A percentile compares a stretch with the other conserved stretches of the same genome.
Evolutionary conservation across 1,140 invertebrate genomes (phyloP).

Genomic region (Drosophila nebulosa): DNA sequence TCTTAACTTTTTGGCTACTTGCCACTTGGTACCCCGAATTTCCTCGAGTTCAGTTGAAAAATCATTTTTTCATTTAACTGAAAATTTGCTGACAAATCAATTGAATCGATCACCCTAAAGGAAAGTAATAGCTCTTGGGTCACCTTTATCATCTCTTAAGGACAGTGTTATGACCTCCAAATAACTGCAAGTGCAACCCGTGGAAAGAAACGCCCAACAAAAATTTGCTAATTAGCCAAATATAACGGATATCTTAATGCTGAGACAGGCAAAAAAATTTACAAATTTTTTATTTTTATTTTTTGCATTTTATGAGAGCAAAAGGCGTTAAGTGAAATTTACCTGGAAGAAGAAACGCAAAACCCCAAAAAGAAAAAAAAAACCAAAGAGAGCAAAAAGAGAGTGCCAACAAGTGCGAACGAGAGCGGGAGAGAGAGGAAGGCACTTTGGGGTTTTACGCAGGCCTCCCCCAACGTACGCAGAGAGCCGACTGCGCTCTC

Average conservation of each 20-base stretch:
- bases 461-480: constrained; percentile 23
- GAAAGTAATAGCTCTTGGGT: too few relatives aligned
- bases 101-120: too few relatives aligned
- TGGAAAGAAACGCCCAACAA: constrained; percentile 34
- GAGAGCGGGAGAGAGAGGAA: constrained; percentile 6
- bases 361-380: not conserved
- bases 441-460: constrained; percentile 43
- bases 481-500: not conserved
- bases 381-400: not conserved
- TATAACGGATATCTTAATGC: constrained; percentile 59
- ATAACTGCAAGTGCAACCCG: constrained; percentile 29
- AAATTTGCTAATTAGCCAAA: constrained; percentile 47
- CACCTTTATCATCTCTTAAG: too few relatives aligned
- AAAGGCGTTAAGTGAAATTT: constrained; percentile 37
- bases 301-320: constrained; percentile 2
- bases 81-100: not conserved
- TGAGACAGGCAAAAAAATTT: not conserved
- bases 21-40: constrained; percentile 47
- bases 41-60: constrained; percentile 49
- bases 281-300: not conserved
- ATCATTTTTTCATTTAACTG: not conserved
- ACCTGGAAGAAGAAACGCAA: constrained; percentile 36
- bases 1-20: constrained; percentile 27
- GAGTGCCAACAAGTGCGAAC: constrained; percentile 2
- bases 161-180: constrained; percentile 26